Evolutionary conservation across 2,797 vertebrate species (phyloP).

Genomic region (Enteromius viviparus): DNA sequence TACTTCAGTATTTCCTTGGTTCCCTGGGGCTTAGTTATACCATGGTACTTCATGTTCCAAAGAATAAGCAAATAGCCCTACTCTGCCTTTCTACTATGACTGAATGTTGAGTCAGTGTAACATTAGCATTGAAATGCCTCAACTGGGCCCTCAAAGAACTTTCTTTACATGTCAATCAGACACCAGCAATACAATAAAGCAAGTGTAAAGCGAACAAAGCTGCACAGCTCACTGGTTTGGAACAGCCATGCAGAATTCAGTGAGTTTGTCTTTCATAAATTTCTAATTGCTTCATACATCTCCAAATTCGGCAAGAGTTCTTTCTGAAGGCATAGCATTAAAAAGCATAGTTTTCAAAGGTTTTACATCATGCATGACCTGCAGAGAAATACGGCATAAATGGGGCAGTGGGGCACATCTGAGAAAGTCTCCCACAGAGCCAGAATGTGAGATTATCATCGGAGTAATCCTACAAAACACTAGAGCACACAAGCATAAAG

Average conservation of each 20-base stretch:
- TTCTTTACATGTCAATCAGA: constrained; percentile 1
- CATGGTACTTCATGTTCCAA: background rate
- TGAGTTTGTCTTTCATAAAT: constrained; percentile 35
- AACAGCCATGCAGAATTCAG: constrained; percentile 19
- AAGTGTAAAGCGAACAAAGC: background rate
- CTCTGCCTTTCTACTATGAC: background rate
- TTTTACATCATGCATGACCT: constrained; percentile 29
- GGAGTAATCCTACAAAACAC: constrained; percentile 38
- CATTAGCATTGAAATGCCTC: constrained; percentile 5
- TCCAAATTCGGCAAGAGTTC: constrained; percentile 8
- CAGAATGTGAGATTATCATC: constrained; percentile 31
- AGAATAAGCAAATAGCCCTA: background rate
- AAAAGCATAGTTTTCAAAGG: constrained; percentile 18
- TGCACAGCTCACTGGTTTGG: background rate
- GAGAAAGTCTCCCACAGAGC: constrained; percentile 24
- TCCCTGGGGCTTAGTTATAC: background rate
- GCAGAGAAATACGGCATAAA: constrained; percentile 30
- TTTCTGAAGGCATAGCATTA: constrained; percentile 1
- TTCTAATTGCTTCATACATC: constrained; percentile 25
- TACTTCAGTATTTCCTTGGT: background rate
- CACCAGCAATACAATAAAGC: background rate
- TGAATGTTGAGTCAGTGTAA: background rate
- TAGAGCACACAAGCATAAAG: background rate
- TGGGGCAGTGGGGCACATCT: constrained; percentile 52
- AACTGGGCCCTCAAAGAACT: constrained; percentile 9